phyloP scores from a whole-genome alignment of 2,113 vertebrate species.

The Polypterus senegalus region DNA sequence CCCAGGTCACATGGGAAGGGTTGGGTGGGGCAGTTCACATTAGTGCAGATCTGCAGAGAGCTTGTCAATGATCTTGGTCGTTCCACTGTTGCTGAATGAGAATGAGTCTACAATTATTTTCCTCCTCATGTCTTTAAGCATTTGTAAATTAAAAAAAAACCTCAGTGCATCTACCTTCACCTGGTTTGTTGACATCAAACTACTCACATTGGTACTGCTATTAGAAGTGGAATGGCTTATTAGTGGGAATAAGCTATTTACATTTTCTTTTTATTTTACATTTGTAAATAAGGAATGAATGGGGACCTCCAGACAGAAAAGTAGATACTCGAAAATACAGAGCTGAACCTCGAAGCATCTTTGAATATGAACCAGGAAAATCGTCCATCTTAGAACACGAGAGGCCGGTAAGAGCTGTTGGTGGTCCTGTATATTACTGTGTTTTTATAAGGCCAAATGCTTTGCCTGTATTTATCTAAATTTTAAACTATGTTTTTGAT shows the following conservation, averaged over 20 bases:
- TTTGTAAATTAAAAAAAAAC: no score
- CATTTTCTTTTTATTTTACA: not conserved
- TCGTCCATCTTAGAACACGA: conserved; percentile 93
- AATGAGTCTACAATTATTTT: not conserved
- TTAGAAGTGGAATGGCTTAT: no score
- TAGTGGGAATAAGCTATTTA: not conserved
- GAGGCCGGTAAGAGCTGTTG: conserved; percentile 68
- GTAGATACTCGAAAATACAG: conserved; percentile 93
- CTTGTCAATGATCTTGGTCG: not conserved
- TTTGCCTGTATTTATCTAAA: no score
- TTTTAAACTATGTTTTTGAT: no score
- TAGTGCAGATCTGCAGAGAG: conserved; percentile 11
- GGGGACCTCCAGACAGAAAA: conserved; percentile 92
- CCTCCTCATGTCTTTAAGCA: no score
- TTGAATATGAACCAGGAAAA: conserved; percentile 95
- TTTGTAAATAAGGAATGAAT: conserved; percentile 68
- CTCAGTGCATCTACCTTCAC: no score
- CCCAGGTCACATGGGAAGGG: not conserved
- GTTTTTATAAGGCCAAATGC: not conserved
- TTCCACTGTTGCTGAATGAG: not conserved
- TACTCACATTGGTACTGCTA: no score
- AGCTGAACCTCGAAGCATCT: conserved; percentile 93
- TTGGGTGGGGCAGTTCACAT: conserved; percentile 13
- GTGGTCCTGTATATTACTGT: not conserved
- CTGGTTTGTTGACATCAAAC: no score